These are phyloP conservation scores for Aphis gossypii DNA, from an alignment of 1,140 invertebrate genomes.

Conservation along the genomic window DNA sequence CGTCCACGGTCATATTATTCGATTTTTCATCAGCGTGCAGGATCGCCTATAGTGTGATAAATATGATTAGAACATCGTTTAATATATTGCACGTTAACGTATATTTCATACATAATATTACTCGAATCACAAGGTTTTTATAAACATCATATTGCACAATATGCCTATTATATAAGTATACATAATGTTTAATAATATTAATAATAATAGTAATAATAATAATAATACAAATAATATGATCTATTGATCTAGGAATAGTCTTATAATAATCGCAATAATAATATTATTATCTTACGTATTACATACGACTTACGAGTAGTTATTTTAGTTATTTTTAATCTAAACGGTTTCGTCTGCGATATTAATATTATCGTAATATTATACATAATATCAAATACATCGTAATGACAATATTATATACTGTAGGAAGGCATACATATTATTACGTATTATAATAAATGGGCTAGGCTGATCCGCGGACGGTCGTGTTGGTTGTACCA, in stretches of 20 bases:
- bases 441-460: not conserved
- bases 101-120: not conserved
- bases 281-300: not conserved
- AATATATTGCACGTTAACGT: not conserved
- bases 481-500: not conserved
- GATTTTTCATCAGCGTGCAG: no score
- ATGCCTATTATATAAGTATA: not conserved
- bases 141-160: not conserved
- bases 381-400: not conserved
- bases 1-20: no score
- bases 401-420: not conserved
- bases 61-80: not conserved
- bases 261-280: not conserved
- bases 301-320: not conserved
- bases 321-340: not conserved
- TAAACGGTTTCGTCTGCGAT: not conserved
- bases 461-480: not conserved
- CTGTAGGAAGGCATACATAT: not conserved
- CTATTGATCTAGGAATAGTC: constrained; percentile 17
- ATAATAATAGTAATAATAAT: not conserved
- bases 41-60: no score
- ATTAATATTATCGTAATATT: no score
- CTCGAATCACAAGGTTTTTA: constrained; percentile 13
- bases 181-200: not conserved
- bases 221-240: not conserved